phyloP scores from a whole-genome alignment of 53 echinoderm and acorn worm genomes.

The Hippasteria phrygiana region DNA sequence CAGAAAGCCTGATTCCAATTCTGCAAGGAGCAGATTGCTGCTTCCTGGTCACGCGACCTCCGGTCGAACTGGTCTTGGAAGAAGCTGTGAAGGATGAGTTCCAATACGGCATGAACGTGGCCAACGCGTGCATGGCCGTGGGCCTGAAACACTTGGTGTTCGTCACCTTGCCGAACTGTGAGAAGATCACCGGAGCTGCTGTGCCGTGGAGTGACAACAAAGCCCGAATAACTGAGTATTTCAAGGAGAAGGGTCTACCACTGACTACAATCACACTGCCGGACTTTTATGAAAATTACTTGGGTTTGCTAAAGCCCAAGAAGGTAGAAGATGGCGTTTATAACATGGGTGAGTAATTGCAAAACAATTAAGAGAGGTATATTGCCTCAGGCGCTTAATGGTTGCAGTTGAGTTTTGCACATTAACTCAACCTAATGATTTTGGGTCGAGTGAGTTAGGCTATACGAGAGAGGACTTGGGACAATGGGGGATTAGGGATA shows the following conservation, averaged over 20 bases:
- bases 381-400: too few relatives aligned
- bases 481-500: too few relatives aligned
- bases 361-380: too few relatives aligned
- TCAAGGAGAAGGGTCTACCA: conserved; percentile 79
- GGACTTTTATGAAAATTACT: conserved; percentile 76
- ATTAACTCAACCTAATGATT: too few relatives aligned
- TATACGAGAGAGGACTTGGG: too few relatives aligned
- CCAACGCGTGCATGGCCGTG: conserved; percentile 79
- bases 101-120: conserved; percentile 81
- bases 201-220: conserved; percentile 87
- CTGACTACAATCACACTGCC: conserved; percentile 84
- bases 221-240: conserved; percentile 81
- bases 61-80: neutral
- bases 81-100: conserved; percentile 76
- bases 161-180: conserved; percentile 74
- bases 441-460: too few relatives aligned
- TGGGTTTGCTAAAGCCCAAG: conserved; percentile 45
- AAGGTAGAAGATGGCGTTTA: conserved; percentile 77
- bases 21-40: conserved; percentile 43
- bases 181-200: conserved; percentile 68
- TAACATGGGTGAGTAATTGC: conserved; percentile 70
- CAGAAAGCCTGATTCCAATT: conserved; percentile 47
- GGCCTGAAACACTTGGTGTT: conserved; percentile 83
- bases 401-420: too few relatives aligned
- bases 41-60: conserved; percentile 36